Evolutionary conservation across 1,140 invertebrate genomes (phyloP).

Genomic region (Drosophila dunni): DNA sequence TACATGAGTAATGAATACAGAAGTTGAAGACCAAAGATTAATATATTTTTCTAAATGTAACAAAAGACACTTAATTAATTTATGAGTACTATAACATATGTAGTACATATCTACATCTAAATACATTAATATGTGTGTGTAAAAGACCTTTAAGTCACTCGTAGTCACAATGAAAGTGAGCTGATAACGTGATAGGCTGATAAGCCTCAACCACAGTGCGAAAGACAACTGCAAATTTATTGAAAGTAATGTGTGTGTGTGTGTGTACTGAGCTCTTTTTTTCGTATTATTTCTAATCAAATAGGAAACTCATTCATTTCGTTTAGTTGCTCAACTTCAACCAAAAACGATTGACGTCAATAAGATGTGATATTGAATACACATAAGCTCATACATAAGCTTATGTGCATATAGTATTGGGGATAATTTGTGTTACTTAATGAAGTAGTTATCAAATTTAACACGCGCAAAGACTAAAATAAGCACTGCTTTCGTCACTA

Average conservation of each 20-base stretch:
- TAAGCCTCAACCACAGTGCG: slow-evolving; percentile 13
- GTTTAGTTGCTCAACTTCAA: slow-evolving; percentile 24
- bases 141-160: slow-evolving; percentile 21
- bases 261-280: background rate
- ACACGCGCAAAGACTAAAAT: no score
- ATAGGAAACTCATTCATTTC: slow-evolving; percentile 50
- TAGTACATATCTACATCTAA: background rate
- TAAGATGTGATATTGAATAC: slow-evolving; percentile 3
- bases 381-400: background rate
- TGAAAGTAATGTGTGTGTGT: slow-evolving; percentile 32
- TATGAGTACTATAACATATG: background rate
- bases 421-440: no score
- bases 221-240: slow-evolving; percentile 38
- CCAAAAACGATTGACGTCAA: slow-evolving; percentile 45
- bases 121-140: background rate
- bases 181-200: slow-evolving; percentile 13
- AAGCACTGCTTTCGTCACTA: no score
- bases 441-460: no score
- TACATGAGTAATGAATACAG: slow-evolving; percentile 7
- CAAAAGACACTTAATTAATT: background rate
- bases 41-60: background rate
- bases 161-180: slow-evolving; percentile 28
- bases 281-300: slow-evolving; percentile 31
- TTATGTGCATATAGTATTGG: background rate
- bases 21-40: background rate